A percentile compares a stretch with the other conserved stretches of the same genome.
These are phyloP conservation scores for Drosophila saltans DNA, from an alignment of 1,140 invertebrate species.

Conservation along the genomic window DNA sequence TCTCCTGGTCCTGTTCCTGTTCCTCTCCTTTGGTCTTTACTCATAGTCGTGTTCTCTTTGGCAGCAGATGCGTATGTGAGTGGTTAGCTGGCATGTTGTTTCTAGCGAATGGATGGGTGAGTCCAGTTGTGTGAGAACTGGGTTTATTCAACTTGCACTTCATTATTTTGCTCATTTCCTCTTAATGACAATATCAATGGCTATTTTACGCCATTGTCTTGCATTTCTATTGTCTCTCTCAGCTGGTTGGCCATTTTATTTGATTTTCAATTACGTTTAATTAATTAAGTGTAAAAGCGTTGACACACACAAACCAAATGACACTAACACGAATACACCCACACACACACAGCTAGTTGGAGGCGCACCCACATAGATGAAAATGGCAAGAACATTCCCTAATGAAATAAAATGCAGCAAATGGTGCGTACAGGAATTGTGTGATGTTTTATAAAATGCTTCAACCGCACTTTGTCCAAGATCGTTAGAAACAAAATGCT, in stretches of 20 bases:
- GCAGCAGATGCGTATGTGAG: conserved; percentile 55
- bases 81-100: conserved; percentile 5
- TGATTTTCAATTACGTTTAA: conserved; percentile 78
- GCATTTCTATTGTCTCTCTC: conserved; percentile 67
- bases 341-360: neutral
- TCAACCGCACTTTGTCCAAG: neutral
- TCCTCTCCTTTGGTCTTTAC: conserved; percentile 14
- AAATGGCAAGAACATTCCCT: conserved; percentile 5
- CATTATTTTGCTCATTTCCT: conserved; percentile 77
- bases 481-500: neutral
- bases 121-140: neutral
- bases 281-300: conserved; percentile 79
- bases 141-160: conserved; percentile 58
- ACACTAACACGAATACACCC: neutral
- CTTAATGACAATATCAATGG: conserved; percentile 80
- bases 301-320: conserved; percentile 38
- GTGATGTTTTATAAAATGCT: conserved; percentile 58
- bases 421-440: conserved; percentile 65
- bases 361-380: neutral
- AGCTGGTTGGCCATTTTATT: conserved; percentile 70
- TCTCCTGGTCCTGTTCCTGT: conserved; percentile 1
- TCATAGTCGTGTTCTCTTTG: conserved; percentile 59
- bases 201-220: conserved; percentile 71
- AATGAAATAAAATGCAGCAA: conserved; percentile 39
- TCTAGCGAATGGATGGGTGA: neutral